Evolutionary conservation across 2,888 invertebrate species (phyloP).

Genomic region (Orthosia incerta): DNA sequence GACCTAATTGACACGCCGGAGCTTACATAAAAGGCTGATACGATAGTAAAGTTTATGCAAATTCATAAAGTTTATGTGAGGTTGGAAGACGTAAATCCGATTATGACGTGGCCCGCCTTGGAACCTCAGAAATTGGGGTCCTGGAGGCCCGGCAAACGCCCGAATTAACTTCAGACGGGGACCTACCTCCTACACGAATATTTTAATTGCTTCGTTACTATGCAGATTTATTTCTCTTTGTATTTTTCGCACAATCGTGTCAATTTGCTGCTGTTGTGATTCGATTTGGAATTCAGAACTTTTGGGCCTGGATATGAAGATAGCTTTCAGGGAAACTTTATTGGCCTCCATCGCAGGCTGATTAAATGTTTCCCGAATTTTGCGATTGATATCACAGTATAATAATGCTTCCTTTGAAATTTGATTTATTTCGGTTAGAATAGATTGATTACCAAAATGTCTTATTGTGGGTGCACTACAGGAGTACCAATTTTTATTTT

Average conservation of each 20-base stretch:
- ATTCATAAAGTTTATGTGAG: slow-evolving; percentile 79
- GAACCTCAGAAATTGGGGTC: slow-evolving; percentile 69
- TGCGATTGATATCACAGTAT: background rate
- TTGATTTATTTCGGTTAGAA: too few species aligned
- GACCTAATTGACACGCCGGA: slow-evolving; percentile 54
- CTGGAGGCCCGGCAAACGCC: slow-evolving; percentile 63
- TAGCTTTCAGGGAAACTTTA: slow-evolving; percentile 36
- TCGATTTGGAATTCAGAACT: slow-evolving; percentile 38
- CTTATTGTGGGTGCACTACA: too few species aligned
- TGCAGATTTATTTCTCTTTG: slow-evolving; percentile 71
- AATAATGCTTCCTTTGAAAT: background rate
- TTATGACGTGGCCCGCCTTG: slow-evolving; percentile 72
- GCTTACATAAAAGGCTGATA: slow-evolving; percentile 65
- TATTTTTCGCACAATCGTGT: slow-evolving; percentile 64
- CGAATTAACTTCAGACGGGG: slow-evolving; percentile 71
- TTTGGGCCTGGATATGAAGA: slow-evolving; percentile 18
- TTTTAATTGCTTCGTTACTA: slow-evolving; percentile 74
- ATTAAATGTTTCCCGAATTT: background rate
- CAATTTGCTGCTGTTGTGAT: slow-evolving; percentile 55
- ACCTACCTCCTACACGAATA: slow-evolving; percentile 65
- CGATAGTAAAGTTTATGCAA: slow-evolving; percentile 79
- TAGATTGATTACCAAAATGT: too few species aligned
- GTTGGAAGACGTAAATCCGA: slow-evolving; percentile 76
- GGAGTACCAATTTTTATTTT: too few species aligned
- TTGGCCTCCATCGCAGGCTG: background rate